Percentiles rank a stretch among this genome's conserved stretches.
phyloP scores from a whole-genome alignment of 2,888 invertebrate species.

The Autographa gamma region DNA sequence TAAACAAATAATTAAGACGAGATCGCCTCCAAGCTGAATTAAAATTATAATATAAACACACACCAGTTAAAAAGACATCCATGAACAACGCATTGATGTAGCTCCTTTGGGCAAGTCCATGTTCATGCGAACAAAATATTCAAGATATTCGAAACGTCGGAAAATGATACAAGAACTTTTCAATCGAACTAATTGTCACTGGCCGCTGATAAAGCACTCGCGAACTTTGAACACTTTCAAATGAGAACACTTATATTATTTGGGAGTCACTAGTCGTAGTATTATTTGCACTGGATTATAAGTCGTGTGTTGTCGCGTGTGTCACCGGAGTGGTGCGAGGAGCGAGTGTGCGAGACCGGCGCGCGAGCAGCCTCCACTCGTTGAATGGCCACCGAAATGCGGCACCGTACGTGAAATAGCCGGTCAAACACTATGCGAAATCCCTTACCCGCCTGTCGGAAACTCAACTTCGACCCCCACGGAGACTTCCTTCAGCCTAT shows the following conservation, averaged over 20 bases:
- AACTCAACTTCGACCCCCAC: constrained; percentile 76
- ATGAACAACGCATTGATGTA: constrained; percentile 88
- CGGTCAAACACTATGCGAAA: constrained; percentile 87
- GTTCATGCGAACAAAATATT: constrained; percentile 80
- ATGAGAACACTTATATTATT: constrained; percentile 60
- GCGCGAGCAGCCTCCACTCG: constrained; percentile 87
- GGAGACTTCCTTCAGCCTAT: constrained; percentile 72
- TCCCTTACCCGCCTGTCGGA: constrained; percentile 83
- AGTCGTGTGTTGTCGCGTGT: constrained; percentile 70
- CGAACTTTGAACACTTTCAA: constrained; percentile 61
- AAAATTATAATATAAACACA: constrained; percentile 74
- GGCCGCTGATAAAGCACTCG: constrained; percentile 66
- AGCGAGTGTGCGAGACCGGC: constrained; percentile 83
- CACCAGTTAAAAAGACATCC: constrained; percentile 89
- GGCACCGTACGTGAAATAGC: constrained; percentile 88
- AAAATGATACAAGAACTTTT: constrained; percentile 58
- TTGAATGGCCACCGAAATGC: constrained; percentile 89
- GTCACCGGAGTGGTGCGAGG: constrained; percentile 78
- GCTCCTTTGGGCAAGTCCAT: constrained; percentile 87
- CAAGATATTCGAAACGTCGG: constrained; percentile 69
- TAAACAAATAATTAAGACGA: constrained; percentile 54
- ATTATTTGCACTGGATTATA: constrained; percentile 70
- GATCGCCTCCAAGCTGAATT: constrained; percentile 42
- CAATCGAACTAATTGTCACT: constrained; percentile 70
- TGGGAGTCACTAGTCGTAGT: constrained; percentile 68